Evolutionary conservation across 1,140 invertebrate species (phyloP).

Genomic region (Neotoxoptera formosana): DNA sequence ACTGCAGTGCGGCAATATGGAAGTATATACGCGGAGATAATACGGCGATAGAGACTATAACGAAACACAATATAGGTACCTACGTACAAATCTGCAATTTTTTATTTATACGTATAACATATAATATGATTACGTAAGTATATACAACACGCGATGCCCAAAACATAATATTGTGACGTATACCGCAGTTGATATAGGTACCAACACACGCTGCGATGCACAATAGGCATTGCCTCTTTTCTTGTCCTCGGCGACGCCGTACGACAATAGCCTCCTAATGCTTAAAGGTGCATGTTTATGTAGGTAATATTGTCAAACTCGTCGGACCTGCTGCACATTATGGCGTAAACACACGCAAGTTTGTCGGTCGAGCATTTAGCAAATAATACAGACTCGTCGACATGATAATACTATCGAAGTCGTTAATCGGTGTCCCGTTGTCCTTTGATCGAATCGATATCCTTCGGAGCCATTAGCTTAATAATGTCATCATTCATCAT

Average conservation of each 20-base stretch:
- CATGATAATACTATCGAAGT: background rate
- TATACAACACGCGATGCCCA: background rate
- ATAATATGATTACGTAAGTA: background rate
- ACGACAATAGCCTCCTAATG: background rate
- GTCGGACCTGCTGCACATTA: background rate
- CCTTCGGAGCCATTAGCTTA: background rate
- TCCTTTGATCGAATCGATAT: background rate
- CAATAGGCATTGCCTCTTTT: background rate
- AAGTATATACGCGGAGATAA: too few relatives aligned
- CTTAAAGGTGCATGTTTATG: background rate
- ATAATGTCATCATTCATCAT: background rate
- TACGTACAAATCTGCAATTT: background rate
- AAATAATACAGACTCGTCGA: background rate
- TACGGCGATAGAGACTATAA: background rate
- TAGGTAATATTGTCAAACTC: background rate
- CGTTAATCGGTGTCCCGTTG: background rate
- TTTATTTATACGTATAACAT: background rate
- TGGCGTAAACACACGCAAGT: background rate
- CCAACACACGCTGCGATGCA: background rate
- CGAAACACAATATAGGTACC: background rate
- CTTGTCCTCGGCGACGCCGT: background rate
- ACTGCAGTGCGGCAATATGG: too few relatives aligned
- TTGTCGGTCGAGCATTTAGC: background rate
- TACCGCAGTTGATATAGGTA: background rate
- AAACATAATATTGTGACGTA: conserved; percentile 1